phyloP scores from a whole-genome alignment of 1,140 invertebrate genomes.

The Limonius californicus region DNA sequence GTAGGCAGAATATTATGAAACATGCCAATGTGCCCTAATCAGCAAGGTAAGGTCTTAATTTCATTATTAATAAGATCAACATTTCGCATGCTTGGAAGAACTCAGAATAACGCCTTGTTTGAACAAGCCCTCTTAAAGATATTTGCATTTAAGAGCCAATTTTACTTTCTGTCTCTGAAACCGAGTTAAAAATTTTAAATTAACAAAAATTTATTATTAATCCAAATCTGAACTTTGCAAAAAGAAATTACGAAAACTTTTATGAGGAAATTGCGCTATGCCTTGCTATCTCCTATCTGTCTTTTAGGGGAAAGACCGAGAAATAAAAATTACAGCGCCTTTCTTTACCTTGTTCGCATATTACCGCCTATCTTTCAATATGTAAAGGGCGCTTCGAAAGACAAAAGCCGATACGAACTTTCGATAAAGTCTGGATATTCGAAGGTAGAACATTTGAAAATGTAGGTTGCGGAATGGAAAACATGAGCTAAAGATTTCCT shows the following conservation, averaged over 20 bases:
- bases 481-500: too few species aligned
- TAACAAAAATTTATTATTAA: background rate
- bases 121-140: background rate
- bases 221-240: background rate
- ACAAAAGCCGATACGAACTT: too few species aligned
- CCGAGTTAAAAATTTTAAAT: background rate
- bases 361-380: too few species aligned
- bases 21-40: background rate
- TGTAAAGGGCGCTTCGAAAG: too few species aligned
- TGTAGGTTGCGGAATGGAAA: too few species aligned
- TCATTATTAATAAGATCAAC: conserved; percentile 12
- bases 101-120: conserved; percentile 1
- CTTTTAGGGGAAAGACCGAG: too few species aligned
- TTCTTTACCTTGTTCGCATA: too few species aligned
- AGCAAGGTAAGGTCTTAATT: conserved; percentile 11
- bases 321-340: too few species aligned
- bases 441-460: too few species aligned
- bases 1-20: conserved; percentile 2
- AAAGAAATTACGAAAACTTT: background rate
- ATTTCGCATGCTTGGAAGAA: conserved; percentile 6
- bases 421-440: too few species aligned
- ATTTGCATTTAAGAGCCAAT: conserved; percentile 9
- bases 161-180: conserved; percentile 21
- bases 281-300: too few species aligned
- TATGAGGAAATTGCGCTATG: too few species aligned